phyloP scores from a whole-genome alignment of 2,888 invertebrate species.

The Lapara coniferarum region DNA sequence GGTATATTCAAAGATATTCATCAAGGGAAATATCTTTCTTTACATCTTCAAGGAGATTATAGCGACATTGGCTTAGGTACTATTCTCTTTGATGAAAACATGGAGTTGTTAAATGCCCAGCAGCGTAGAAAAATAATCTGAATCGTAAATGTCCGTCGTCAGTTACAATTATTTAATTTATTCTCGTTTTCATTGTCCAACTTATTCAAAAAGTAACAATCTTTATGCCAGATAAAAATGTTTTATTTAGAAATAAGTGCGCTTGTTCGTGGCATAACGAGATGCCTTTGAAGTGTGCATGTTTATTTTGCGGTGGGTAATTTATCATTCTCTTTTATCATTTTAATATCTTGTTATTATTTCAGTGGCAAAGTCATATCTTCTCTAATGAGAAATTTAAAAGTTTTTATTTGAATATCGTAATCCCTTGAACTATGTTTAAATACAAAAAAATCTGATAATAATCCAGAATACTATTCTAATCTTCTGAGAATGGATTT shows the following conservation, averaged over 20 bases:
- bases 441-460: too few species aligned
- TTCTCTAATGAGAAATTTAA: neutral
- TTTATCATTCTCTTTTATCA: neutral
- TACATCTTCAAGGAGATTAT: slow-evolving; percentile 10
- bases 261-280: neutral
- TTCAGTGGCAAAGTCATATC: neutral
- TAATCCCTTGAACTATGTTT: too few species aligned
- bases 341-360: neutral
- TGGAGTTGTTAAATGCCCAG: neutral
- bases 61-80: neutral
- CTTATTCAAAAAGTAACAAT: neutral
- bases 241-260: slow-evolving; percentile 3
- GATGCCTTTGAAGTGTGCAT: slow-evolving; percentile 7
- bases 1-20: slow-evolving; percentile 2
- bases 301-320: neutral
- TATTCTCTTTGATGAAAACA: slow-evolving; percentile 9
- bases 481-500: too few species aligned
- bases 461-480: too few species aligned
- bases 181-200: slow-evolving; percentile 2
- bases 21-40: slow-evolving; percentile 5
- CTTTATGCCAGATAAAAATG: slow-evolving; percentile 2
- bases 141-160: neutral
- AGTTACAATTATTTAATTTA: neutral
- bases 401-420: too few species aligned
- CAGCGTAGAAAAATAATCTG: neutral